These are phyloP conservation scores for Rhabdomys pumilio DNA, from an alignment of 2,797 vertebrate genomes.

Conservation along the genomic window DNA sequence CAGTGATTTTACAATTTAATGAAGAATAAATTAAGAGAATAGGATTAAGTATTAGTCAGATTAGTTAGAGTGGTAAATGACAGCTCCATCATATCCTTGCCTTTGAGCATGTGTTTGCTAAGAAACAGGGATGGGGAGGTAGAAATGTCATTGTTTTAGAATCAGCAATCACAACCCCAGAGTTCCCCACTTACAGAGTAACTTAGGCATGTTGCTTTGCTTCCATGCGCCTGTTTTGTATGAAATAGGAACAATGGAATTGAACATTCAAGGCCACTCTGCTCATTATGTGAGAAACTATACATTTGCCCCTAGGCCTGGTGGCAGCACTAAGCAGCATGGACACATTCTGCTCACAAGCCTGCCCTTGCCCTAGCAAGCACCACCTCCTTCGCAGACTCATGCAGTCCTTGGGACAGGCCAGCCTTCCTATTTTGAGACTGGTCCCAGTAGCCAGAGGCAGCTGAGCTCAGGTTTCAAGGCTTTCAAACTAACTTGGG, in stretches of 20 bases:
- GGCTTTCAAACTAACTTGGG: neutral
- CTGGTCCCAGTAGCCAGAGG: neutral
- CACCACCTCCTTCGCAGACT: neutral
- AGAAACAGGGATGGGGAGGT: neutral
- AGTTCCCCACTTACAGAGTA: neutral
- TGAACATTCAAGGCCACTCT: neutral
- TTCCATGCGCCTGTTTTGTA: neutral
- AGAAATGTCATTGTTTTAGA: neutral
- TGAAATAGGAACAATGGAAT: neutral
- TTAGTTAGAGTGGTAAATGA: neutral
- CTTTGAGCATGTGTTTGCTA: neutral
- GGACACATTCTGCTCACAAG: neutral
- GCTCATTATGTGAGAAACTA: neutral
- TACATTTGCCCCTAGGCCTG: neutral
- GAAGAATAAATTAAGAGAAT: neutral
- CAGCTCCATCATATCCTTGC: neutral
- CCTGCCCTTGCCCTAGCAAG: neutral
- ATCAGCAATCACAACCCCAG: neutral
- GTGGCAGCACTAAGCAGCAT: neutral
- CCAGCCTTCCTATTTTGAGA: neutral
- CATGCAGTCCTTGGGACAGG: neutral
- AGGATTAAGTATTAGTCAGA: neutral
- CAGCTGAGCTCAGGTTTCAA: neutral
- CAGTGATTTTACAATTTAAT: conserved; percentile 19
- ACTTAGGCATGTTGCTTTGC: neutral